A percentile compares a stretch with the other conserved stretches of the same genome.
phyloP scores from a whole-genome alignment of 2,797 vertebrate genomes.

The Sphenodon punctatus region DNA sequence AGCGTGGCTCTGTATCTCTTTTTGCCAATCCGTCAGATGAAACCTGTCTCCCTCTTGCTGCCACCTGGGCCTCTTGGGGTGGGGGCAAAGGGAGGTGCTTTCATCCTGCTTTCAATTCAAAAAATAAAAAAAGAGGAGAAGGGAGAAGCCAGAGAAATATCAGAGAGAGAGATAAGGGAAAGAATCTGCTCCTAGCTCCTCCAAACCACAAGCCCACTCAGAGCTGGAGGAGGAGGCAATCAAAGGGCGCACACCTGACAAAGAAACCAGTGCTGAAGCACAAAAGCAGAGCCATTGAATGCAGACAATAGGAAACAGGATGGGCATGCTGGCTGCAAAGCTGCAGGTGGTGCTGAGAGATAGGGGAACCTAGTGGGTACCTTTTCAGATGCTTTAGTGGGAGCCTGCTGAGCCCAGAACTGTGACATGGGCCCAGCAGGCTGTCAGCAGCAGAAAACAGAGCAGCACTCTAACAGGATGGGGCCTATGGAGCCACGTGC shows the following conservation, averaged over 20 bases:
- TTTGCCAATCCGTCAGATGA: slow-evolving; percentile 36
- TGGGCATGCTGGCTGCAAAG: background rate
- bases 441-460: background rate
- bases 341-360: background rate
- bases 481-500: background rate
- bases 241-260: background rate
- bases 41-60: slow-evolving; percentile 37
- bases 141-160: slow-evolving; percentile 26
- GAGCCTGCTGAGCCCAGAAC: background rate
- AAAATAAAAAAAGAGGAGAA: slow-evolving; percentile 32
- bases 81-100: slow-evolving; percentile 34
- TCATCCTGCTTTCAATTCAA: slow-evolving; percentile 41
- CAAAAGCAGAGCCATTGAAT: background rate
- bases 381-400: background rate
- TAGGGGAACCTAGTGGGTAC: fast-evolving
- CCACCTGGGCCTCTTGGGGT: background rate
- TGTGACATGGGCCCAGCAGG: background rate
- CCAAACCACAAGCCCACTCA: background rate
- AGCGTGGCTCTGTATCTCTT: slow-evolving; percentile 14
- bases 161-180: background rate
- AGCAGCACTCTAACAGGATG: background rate
- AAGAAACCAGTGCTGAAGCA: background rate
- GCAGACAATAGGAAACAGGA: background rate
- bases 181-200: background rate
- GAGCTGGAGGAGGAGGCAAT: background rate